Conservation (phyloP, 2,797 vertebrate species). For the Margarornis squamiger region DNA sequence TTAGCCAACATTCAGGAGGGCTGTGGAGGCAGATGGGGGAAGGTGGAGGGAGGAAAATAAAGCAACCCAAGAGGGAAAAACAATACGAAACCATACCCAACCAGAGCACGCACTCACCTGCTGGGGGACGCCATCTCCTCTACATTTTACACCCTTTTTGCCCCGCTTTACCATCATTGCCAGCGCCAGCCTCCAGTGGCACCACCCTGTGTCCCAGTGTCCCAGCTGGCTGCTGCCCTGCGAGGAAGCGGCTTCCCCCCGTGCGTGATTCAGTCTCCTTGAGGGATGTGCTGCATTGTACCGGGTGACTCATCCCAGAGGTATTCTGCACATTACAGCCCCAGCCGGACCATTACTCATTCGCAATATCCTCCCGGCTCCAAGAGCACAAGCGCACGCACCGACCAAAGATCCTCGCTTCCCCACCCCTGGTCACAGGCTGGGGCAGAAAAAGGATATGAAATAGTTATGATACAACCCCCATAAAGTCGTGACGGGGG, state of each 20-base stretch:
- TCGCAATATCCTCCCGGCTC: conserved; percentile 72
- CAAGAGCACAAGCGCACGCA: conserved; percentile 22
- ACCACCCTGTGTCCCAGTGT: conserved; percentile 63
- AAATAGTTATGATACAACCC: not conserved
- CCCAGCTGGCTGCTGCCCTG: conserved; percentile 67
- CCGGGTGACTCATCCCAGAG: conserved; percentile 83
- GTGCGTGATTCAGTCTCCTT: conserved; percentile 83
- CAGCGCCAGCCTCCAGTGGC: conserved; percentile 36
- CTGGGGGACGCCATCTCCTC: conserved; percentile 78
- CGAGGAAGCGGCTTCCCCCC: conserved; percentile 57
- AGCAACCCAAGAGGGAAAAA: not conserved
- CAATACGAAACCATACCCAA: rapidly evolving
- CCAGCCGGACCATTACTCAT: conserved; percentile 73
- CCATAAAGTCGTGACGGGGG: not conserved
- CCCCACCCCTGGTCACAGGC: not conserved
- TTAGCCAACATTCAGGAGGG: conserved; percentile 11
- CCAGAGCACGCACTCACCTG: conserved; percentile 70
- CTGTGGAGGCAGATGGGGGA: not conserved
- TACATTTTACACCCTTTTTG: conserved; percentile 57
- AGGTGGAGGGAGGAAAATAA: not conserved
- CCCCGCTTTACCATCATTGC: conserved; percentile 52
- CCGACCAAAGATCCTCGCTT: conserved; percentile 68
- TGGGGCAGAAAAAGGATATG: not conserved
- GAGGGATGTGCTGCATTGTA: conserved; percentile 81
- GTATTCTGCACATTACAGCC: conserved; percentile 79